A percentile compares a stretch with the other conserved stretches of the same genome.
Conservation (phyloP, 1,140 invertebrate genomes). For the Thaumatotibia leucotreta region DNA sequence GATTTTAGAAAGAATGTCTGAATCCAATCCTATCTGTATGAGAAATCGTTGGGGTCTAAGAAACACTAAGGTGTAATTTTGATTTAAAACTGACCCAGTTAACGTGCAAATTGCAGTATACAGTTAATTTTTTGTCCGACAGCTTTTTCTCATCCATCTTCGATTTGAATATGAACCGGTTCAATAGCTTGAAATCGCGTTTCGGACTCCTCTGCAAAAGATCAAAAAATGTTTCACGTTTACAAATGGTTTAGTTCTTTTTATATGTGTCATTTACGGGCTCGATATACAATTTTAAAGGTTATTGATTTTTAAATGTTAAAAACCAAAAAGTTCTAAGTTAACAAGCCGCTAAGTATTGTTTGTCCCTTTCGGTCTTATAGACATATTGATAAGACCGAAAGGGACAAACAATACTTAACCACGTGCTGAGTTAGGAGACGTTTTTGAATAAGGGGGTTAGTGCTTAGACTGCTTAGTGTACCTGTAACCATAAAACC, state of each 20-base stretch:
- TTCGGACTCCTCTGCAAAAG: background rate
- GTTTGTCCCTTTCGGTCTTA: too few species aligned
- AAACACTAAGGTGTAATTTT: conserved; percentile 6
- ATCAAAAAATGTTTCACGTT: background rate
- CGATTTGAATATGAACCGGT: conserved; percentile 10
- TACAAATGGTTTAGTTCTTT: background rate
- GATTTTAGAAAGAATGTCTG: background rate
- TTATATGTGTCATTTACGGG: too few species aligned
- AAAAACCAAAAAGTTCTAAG: too few species aligned
- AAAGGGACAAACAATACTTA: too few species aligned
- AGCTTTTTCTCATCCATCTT: conserved; percentile 7
- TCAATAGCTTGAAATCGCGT: background rate
- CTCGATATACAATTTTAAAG: too few species aligned
- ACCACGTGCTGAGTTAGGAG: too few species aligned
- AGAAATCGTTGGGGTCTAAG: background rate
- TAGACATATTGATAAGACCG: too few species aligned
- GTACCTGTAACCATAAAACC: too few species aligned
- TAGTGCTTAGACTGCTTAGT: too few species aligned
- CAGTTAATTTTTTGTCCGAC: conserved; percentile 1
- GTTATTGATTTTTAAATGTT: too few species aligned
- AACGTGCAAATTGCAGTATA: background rate
- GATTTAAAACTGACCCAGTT: background rate
- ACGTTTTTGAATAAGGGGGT: too few species aligned
- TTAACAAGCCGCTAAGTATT: too few species aligned
- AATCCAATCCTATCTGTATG: background rate